Evolutionary conservation across 2,113 vertebrate genomes (phyloP).

Genomic region (Nothobranchius kuhntae): DNA sequence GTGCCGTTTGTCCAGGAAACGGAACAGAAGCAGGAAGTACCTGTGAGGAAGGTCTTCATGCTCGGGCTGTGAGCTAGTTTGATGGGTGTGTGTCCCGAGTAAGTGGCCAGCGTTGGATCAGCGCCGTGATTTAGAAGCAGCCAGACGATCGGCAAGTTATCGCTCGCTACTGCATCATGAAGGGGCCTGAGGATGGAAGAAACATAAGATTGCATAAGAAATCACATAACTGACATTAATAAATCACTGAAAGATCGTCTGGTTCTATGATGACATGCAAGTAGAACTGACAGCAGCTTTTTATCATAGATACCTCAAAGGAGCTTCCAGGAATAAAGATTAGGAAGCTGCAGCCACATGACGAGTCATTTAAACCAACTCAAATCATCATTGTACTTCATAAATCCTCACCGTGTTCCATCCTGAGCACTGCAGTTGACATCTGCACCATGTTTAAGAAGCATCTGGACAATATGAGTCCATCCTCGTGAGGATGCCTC

Average conservation of each 20-base stretch:
- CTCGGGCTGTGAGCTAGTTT: constrained; percentile 90
- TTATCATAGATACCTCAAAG: too few relatives aligned
- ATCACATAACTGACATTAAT: too few relatives aligned
- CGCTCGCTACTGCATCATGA: constrained; percentile 94
- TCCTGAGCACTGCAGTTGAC: constrained; percentile 98
- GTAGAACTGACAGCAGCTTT: too few relatives aligned
- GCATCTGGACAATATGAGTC: constrained; percentile 91
- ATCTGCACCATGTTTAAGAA: constrained; percentile 93
- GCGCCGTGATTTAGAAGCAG: constrained; percentile 95
- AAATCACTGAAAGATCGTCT: too few relatives aligned
- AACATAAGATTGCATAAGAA: not conserved
- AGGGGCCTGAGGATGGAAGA: constrained; percentile 82
- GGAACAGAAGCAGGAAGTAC: constrained; percentile 65
- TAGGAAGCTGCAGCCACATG: too few relatives aligned
- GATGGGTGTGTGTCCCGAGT: constrained; percentile 94
- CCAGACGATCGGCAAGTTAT: constrained; percentile 96
- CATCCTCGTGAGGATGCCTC: constrained; percentile 94
- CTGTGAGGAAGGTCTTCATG: constrained; percentile 93
- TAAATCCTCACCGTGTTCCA: constrained; percentile 86
- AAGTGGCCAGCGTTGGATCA: constrained; percentile 95
- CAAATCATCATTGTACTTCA: not conserved
- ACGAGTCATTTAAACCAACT: too few relatives aligned
- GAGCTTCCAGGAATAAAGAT: too few relatives aligned
- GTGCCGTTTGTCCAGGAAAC: not conserved
- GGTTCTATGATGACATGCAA: too few relatives aligned